Percentiles rank a stretch among this genome's conserved stretches.
Conservation (phyloP, 1,140 invertebrate species). For the Tetramorium simillimum region DNA sequence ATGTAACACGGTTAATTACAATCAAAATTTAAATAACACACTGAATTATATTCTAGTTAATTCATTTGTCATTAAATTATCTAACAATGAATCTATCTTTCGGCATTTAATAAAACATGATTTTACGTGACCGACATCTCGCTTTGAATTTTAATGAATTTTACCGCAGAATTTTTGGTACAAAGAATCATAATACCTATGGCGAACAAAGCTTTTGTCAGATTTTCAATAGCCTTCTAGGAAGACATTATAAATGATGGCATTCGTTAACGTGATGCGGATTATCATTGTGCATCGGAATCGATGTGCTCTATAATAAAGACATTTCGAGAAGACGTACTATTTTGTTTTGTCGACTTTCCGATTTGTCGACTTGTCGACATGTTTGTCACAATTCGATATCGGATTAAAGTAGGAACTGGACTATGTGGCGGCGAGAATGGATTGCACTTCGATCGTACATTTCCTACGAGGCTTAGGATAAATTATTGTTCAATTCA, state of each 20-base stretch:
- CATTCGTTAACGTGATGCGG: background rate
- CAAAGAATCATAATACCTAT: background rate
- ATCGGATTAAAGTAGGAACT: background rate
- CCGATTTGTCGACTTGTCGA: background rate
- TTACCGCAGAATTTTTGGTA: background rate
- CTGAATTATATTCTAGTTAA: background rate
- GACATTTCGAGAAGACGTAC: background rate
- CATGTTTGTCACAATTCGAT: constrained; percentile 14
- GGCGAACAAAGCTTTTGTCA: background rate
- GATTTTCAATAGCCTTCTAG: background rate
- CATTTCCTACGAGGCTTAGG: background rate
- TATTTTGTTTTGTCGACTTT: constrained; percentile 16
- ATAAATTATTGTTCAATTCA: background rate
- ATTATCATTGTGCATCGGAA: background rate
- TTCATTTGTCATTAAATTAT: background rate
- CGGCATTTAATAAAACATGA: background rate
- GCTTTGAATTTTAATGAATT: constrained; percentile 26
- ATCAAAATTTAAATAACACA: background rate
- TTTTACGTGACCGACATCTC: background rate
- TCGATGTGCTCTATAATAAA: background rate
- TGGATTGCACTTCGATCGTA: constrained; percentile 8
- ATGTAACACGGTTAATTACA: background rate
- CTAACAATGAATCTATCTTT: background rate
- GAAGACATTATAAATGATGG: background rate
- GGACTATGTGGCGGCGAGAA: background rate